phyloP scores from a whole-genome alignment of 64 coral and sea anemone species.

The Catalaphyllia jardinei region DNA sequence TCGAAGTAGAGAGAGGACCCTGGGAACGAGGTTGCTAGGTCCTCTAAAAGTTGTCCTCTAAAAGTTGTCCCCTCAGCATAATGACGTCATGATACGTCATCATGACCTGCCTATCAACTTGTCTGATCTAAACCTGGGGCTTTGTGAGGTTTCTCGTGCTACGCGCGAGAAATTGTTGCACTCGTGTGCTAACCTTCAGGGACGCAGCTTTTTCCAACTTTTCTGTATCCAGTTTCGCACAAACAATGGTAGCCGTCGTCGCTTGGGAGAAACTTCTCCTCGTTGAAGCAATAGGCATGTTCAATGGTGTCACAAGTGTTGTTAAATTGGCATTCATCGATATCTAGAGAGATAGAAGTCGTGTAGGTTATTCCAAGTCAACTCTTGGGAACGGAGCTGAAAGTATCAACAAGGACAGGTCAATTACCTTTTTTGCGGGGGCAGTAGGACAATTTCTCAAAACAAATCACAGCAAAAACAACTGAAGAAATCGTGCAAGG shows the following conservation, averaged over 20 bases:
- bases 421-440: too few relatives aligned
- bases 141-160: neutral
- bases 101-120: too few relatives aligned
- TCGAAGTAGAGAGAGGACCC: too few relatives aligned
- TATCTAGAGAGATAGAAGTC: neutral
- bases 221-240: constrained; percentile 5
- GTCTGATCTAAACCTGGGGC: neutral
- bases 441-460: too few relatives aligned
- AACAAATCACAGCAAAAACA: too few relatives aligned
- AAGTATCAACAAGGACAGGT: too few relatives aligned
- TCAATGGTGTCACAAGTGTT: constrained; percentile 3
- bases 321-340: constrained; percentile 14
- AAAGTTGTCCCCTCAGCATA: too few relatives aligned
- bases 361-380: neutral
- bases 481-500: too few relatives aligned
- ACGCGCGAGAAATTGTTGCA: neutral
- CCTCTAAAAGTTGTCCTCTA: too few relatives aligned
- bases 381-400: neutral
- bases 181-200: neutral
- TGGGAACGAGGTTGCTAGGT: too few relatives aligned
- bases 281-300: constrained; percentile 7
- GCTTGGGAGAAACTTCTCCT: neutral
- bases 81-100: too few relatives aligned
- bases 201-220: constrained; percentile 19
- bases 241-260: constrained; percentile 2